phyloP scores from a whole-genome alignment of 2,888 invertebrate genomes.

The Neria commutata region DNA sequence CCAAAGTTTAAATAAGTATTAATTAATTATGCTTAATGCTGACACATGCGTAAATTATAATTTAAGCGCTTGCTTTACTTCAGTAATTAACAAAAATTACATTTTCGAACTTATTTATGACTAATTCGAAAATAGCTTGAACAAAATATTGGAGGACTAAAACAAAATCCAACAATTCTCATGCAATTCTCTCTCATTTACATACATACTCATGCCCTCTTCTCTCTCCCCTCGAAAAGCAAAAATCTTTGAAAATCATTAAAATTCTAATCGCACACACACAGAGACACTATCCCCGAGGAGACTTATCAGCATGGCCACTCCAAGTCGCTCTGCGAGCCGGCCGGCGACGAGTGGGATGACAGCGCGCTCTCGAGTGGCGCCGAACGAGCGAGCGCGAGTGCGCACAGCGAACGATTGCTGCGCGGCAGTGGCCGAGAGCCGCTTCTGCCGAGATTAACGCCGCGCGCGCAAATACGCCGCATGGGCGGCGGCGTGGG shows the following conservation, averaged over 20 bases:
- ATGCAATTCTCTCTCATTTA: too few relatives aligned
- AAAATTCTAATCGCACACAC: constrained; percentile 13
- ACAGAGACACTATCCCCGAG: constrained; percentile 74
- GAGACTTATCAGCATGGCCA: constrained; percentile 67
- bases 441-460: constrained; percentile 66
- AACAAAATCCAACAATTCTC: too few relatives aligned
- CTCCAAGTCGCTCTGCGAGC: constrained; percentile 69
- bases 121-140: too few relatives aligned
- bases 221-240: too few relatives aligned
- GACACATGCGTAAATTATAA: too few relatives aligned
- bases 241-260: constrained; percentile 7
- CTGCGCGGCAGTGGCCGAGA: constrained; percentile 61
- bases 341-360: constrained; percentile 62
- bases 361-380: constrained; percentile 44
- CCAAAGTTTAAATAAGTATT: too few relatives aligned
- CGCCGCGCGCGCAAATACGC: constrained; percentile 67
- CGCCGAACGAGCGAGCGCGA: constrained; percentile 53
- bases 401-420: constrained; percentile 40
- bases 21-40: too few relatives aligned
- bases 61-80: too few relatives aligned
- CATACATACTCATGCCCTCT: too few relatives aligned
- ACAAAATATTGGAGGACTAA: too few relatives aligned
- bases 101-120: too few relatives aligned
- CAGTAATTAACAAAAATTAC: too few relatives aligned
- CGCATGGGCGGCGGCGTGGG: constrained; percentile 61